Percentiles rank a stretch among this genome's conserved stretches.
Conservation (phyloP, 2,888 invertebrate species). For the Hirtodrosophila confusa region DNA sequence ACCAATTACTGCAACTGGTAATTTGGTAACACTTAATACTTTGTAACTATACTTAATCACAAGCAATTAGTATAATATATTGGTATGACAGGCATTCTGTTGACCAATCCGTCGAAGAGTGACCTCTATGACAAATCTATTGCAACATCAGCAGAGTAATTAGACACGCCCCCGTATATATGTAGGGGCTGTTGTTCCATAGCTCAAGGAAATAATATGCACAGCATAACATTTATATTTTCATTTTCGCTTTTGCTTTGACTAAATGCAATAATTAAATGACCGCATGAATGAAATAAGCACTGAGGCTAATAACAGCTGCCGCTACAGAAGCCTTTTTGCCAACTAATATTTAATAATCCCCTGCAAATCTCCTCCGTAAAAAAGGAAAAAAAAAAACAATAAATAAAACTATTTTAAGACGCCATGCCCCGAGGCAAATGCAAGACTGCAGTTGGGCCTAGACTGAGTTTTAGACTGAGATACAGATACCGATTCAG, state of each 20-base stretch:
- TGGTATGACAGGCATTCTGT: no score
- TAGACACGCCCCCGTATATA: conserved; percentile 23
- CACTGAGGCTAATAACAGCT: conserved; percentile 57
- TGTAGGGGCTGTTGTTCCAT: not conserved
- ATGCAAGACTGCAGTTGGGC: conserved; percentile 46
- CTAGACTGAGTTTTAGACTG: conserved; percentile 2
- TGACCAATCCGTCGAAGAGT: not conserved
- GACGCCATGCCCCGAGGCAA: conserved; percentile 48
- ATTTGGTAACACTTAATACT: conserved; percentile 26
- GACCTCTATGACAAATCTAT: conserved; percentile 29
- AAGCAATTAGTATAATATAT: conserved; percentile 21
- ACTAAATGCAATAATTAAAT: conserved; percentile 56
- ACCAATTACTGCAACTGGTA: conserved; percentile 1
- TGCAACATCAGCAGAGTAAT: not conserved
- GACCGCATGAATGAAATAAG: conserved; percentile 32
- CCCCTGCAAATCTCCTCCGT: conserved; percentile 30
- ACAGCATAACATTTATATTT: conserved; percentile 13
- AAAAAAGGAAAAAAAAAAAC: not conserved
- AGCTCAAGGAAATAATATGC: conserved; percentile 24
- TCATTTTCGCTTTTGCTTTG: conserved; percentile 30
- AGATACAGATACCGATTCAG: not conserved
- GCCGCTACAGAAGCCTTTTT: conserved; percentile 70
- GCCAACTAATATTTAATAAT: conserved; percentile 68
- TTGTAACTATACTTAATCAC: conserved; percentile 22
- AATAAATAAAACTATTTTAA: conserved; percentile 40